Evolutionary conservation across 2,797 vertebrate species (phyloP), one percentile per base, ranked within the genome.

Genomic region (Limnodromus scolopaceus): DNA sequence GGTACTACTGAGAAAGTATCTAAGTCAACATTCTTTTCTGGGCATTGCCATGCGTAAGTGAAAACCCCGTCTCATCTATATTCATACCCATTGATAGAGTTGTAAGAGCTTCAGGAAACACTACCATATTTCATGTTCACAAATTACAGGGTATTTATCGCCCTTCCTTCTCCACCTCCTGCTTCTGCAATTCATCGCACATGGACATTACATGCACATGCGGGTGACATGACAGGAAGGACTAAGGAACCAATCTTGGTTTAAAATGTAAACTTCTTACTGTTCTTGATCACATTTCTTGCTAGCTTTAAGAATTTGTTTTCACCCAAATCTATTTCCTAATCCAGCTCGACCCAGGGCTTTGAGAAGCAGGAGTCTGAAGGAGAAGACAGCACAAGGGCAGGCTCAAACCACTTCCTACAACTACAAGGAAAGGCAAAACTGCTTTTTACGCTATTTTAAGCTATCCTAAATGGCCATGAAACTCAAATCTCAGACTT

Each of bases 131-230:
- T 64, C 27, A 61, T 8, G 11, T 53, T 87, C 77, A 88, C 64
- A 45, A 85, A 63, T 20, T 63, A 58, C 27, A 39, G 14, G n/a
- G 25, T 92, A 55, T 71, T 89, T 70, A 54, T 71, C 39, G 75
- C 28, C 55, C 38, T 28, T 65, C 22, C 45, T 79, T 81, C 45
- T 82, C 43, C 11, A 66, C 19, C n/a, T 84, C 61, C 61, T 72
- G 49, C 55, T 87, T 55, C 57, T 41, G 28, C 38, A 43, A 60
- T 28, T 87, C 82, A 92, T 23, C 10, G 32, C 19, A 92, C 76
- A 72, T 0, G 0, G 16, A 68, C 27, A 51, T 48, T 28, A 8
- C 9, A 55, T 30, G 25, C 22, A 41, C 0, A 0, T 36, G 39
- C 1, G 1, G 22, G 4, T 86, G 27, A 58, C 38, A 6, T 8